Evolutionary conservation across 2,888 invertebrate genomes (phyloP), one percentile per base, ranked within the genome.

Genomic region (Suillia variegata): DNA sequence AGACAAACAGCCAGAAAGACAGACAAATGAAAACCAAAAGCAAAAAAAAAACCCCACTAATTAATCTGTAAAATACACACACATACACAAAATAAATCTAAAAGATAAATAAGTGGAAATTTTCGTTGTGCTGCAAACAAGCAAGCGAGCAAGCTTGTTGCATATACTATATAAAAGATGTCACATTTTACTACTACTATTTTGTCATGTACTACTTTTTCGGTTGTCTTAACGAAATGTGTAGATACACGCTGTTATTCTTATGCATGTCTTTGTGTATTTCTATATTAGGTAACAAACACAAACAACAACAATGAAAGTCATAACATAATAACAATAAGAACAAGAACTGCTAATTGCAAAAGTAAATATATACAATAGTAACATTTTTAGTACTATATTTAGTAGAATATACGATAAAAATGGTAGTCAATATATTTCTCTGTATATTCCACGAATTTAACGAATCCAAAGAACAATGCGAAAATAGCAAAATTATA

Each of bases 41-140:
- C 4, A 38, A 38, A 38, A 8, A 38, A 38, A 5, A 26, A 5
- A 26, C 26, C 5, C 26, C 24, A 59, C 65, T 64, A 64, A 65
- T 65, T 65, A 62, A 66, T 67, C 63, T 59, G 63, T 62, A 52
- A 60, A 66, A 67, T 55, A 55, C 33, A 56, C n/a, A 54, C 26
- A 20, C 33, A 6, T 18, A 33, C 13, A 42, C 52, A 58, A 52
- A 50, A 54, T 56, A 45, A 60, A 59, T 48, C 34, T 34, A 34
- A 50, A 45, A 45, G 59, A 58, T 61, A 58, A 54, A 64, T 60
- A 62, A 63, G n/a, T n/a, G n/a, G n/a, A n/a, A n/a, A n/a, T n/a
- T n/a, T n/a, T n/a, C n/a, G n/a, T n/a, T n/a, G n/a, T n/a, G n/a
- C n/a, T n/a, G n/a, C n/a, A n/a, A n/a, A n/a, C n/a, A n/a, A n/a